Evolutionary conservation across 1,140 invertebrate genomes (phyloP).

Genomic region (Danaus plexippus): DNA sequence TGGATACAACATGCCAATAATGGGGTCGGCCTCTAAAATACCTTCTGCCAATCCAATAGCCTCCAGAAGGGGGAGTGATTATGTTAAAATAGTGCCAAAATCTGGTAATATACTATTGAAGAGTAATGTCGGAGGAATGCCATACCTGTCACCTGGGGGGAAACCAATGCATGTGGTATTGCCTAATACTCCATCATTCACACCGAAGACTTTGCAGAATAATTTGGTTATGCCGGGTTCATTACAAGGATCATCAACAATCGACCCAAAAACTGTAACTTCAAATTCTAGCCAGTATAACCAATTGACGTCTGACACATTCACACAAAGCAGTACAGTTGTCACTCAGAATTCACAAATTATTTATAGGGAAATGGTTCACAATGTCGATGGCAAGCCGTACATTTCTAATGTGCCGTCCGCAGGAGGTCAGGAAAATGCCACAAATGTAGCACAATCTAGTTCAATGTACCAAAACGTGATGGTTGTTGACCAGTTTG

Average conservation of each 20-base stretch:
- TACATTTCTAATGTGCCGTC: slow-evolving; percentile 55
- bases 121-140: slow-evolving; percentile 49
- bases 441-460: slow-evolving; percentile 48
- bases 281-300: slow-evolving; percentile 40
- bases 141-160: slow-evolving; percentile 50
- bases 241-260: slow-evolving; percentile 29
- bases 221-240: slow-evolving; percentile 52
- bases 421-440: slow-evolving; percentile 41
- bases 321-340: slow-evolving; percentile 52
- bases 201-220: slow-evolving; percentile 59
- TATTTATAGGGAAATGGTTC: slow-evolving; percentile 64
- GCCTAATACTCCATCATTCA: slow-evolving; percentile 51
- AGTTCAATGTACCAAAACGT: slow-evolving; percentile 64
- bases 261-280: slow-evolving; percentile 39
- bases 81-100: slow-evolving; percentile 56
- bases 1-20: slow-evolving; percentile 41
- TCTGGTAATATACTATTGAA: slow-evolving; percentile 55
- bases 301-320: slow-evolving; percentile 38
- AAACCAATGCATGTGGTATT: slow-evolving; percentile 61
- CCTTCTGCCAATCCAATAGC: slow-evolving; percentile 33
- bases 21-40: slow-evolving; percentile 31
- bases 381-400: slow-evolving; percentile 58
- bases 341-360: slow-evolving; percentile 66
- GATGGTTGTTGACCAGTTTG: slow-evolving; percentile 65
- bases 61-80: slow-evolving; percentile 32